phyloP scores from a whole-genome alignment of 2,888 invertebrate species.

The Branchellion lobata region DNA sequence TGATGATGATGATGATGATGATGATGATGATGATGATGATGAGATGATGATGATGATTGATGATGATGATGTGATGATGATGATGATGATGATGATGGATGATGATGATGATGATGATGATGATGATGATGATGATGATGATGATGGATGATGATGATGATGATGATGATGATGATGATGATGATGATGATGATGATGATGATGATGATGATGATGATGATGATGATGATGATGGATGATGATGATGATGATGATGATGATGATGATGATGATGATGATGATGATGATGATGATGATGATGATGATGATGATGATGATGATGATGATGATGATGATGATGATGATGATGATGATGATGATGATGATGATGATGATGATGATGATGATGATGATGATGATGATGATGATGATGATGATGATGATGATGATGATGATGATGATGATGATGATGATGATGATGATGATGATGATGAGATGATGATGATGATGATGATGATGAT shows the following conservation, averaged over 20 bases:
- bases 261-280: slow-evolving; percentile 16
- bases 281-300: slow-evolving; percentile 21
- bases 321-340: slow-evolving; percentile 22
- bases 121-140: too few species aligned
- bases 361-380: slow-evolving; percentile 25
- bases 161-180: background rate
- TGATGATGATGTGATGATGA: too few species aligned
- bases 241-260: too few species aligned
- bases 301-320: slow-evolving; percentile 25
- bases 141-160: too few species aligned
- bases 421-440: slow-evolving; percentile 9
- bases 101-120: too few species aligned
- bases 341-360: slow-evolving; percentile 25
- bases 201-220: slow-evolving; percentile 25
- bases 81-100: too few species aligned
- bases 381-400: slow-evolving; percentile 6
- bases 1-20: background rate
- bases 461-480: too few species aligned
- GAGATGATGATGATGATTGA: too few species aligned
- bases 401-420: slow-evolving; percentile 9
- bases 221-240: too few species aligned
- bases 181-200: background rate
- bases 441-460: slow-evolving; percentile 9
- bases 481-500: too few species aligned
- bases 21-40: slow-evolving; percentile 12